A percentile compares a stretch with the other conserved stretches of the same genome.
Conservation (phyloP, 2,797 vertebrate genomes). For the Menidia menidia region DNA sequence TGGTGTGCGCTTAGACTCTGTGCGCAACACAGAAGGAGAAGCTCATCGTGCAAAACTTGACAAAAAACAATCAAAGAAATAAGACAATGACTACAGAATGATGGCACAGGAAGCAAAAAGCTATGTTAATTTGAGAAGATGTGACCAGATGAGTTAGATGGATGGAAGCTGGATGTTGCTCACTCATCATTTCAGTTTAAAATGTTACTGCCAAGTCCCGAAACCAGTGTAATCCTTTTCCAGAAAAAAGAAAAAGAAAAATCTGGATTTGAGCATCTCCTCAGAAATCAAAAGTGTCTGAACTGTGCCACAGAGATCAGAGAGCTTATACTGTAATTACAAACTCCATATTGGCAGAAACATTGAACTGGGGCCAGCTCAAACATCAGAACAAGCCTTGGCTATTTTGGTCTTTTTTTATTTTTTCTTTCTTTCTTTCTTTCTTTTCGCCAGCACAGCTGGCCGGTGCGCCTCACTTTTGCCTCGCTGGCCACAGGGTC, state of each 20-base stretch:
- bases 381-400: conserved; percentile 40
- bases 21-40: conserved; percentile 29
- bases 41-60: conserved; percentile 48
- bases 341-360: conserved; percentile 79
- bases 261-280: conserved; percentile 12
- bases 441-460: conserved; percentile 84
- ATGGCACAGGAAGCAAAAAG: neutral
- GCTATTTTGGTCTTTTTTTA: conserved; percentile 53
- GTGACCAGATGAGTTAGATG: neutral
- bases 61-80: conserved; percentile 17
- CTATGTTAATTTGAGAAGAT: neutral
- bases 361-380: conserved; percentile 20
- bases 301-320: conserved; percentile 6
- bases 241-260: conserved; percentile 18
- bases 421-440: conserved; percentile 53
- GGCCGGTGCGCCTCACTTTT: conserved; percentile 85
- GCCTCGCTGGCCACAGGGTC: conserved; percentile 86
- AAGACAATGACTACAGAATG: neutral
- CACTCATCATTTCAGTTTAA: neutral
- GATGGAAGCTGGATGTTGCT: neutral
- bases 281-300: conserved; percentile 14
- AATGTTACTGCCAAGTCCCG: neutral
- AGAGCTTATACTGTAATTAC: conserved; percentile 31
- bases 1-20: conserved; percentile 38
- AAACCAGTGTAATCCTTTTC: conserved; percentile 3